Percentiles rank a stretch among this genome's conserved stretches.
phyloP scores from a whole-genome alignment of 2,113 vertebrate species.

The Neotragus pygmaeus region DNA sequence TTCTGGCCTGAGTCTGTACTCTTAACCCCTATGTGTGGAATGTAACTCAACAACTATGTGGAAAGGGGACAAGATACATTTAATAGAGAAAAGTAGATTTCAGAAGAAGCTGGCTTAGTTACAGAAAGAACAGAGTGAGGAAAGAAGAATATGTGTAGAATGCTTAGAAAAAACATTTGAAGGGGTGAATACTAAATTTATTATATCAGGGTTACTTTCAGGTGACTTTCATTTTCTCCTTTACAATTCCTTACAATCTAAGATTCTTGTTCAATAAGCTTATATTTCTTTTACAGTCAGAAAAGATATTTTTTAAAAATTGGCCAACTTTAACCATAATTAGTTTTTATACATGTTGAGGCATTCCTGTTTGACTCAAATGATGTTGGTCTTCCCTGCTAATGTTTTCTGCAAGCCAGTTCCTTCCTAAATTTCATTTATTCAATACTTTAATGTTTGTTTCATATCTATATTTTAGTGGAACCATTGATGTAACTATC shows the following conservation, averaged over 20 bases:
- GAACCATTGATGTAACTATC: neutral
- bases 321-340: neutral
- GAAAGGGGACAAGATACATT: neutral
- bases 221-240: neutral
- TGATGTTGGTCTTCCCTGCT: neutral
- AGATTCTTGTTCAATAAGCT: neutral
- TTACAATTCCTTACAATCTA: neutral
- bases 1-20: neutral
- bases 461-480: neutral
- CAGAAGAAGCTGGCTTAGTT: neutral
- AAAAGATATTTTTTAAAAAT: neutral
- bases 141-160: neutral
- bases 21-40: neutral
- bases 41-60: neutral
- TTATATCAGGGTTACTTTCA: neutral
- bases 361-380: neutral
- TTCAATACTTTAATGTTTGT: neutral
- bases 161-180: neutral
- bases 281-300: neutral
- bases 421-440: neutral
- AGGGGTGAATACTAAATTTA: neutral
- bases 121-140: neutral
- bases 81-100: neutral
- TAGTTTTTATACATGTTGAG: neutral
- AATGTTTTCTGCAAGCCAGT: neutral